Conservation (phyloP, 2,113 vertebrate species). For the Macrotis lagotis region DNA sequence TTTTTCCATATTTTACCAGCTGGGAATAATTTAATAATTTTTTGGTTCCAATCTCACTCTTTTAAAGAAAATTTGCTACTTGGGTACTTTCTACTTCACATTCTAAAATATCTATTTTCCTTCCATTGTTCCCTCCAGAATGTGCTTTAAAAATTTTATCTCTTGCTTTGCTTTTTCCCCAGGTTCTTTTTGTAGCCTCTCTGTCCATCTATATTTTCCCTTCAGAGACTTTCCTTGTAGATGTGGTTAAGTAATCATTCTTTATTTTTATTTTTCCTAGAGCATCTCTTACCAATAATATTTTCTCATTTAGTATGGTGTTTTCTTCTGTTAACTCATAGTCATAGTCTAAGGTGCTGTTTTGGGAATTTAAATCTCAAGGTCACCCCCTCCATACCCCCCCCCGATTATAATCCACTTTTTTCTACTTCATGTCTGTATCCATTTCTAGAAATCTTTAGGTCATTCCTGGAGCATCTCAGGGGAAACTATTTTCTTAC, state of each 20-base stretch:
- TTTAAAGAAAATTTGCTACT: neutral
- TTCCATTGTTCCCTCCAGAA: neutral
- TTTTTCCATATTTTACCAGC: neutral
- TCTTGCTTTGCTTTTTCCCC: neutral
- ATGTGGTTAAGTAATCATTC: neutral
- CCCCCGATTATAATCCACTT: neutral
- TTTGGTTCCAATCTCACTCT: neutral
- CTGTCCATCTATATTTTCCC: neutral
- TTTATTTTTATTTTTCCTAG: neutral
- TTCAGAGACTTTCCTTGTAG: neutral
- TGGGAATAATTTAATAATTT: neutral
- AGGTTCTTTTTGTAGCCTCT: neutral
- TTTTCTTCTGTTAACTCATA: neutral
- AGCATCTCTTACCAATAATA: neutral
- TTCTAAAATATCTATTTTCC: neutral
- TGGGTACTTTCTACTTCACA: neutral
- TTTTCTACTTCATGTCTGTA: neutral
- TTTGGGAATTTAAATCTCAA: neutral
- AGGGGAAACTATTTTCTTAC: neutral
- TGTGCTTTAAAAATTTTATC: neutral
- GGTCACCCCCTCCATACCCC: neutral
- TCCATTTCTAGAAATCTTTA: no score
- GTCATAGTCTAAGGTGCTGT: neutral
- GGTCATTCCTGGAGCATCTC: neutral
- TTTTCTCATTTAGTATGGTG: neutral